These are phyloP conservation scores for Mamestra configurata DNA, from an alignment of 1,140 invertebrate genomes.

Conservation along the genomic window DNA sequence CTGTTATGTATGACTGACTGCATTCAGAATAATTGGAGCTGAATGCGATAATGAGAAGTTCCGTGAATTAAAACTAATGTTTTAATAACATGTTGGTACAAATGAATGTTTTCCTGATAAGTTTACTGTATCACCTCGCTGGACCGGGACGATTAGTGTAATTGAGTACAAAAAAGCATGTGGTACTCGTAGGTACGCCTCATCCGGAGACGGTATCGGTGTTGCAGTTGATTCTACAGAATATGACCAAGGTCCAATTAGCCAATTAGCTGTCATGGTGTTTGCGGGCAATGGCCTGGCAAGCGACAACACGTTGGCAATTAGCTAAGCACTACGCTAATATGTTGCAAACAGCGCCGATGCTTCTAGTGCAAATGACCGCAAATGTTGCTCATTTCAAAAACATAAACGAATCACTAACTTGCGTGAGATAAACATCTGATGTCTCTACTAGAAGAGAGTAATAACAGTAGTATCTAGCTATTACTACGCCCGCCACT, in stretches of 20 bases:
- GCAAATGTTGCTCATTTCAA: background rate
- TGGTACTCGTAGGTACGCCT: background rate
- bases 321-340: background rate
- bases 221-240: background rate
- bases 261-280: background rate
- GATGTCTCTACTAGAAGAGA: no score
- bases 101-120: constrained; percentile 5
- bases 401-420: no score
- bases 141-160: constrained; percentile 1
- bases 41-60: constrained; percentile 4
- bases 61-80: constrained; percentile 13
- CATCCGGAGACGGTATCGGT: background rate
- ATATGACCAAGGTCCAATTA: background rate
- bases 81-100: constrained; percentile 8
- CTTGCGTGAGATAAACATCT: no score
- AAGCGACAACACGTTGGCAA: background rate
- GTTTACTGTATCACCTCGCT: background rate
- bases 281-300: background rate
- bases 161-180: background rate
- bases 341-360: background rate
- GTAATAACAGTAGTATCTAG: no score
- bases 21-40: background rate
- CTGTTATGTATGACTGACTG: background rate
- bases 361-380: background rate
- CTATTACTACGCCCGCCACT: no score